Conservation (phyloP, 2,113 vertebrate species). For the Scolopax mira region DNA sequence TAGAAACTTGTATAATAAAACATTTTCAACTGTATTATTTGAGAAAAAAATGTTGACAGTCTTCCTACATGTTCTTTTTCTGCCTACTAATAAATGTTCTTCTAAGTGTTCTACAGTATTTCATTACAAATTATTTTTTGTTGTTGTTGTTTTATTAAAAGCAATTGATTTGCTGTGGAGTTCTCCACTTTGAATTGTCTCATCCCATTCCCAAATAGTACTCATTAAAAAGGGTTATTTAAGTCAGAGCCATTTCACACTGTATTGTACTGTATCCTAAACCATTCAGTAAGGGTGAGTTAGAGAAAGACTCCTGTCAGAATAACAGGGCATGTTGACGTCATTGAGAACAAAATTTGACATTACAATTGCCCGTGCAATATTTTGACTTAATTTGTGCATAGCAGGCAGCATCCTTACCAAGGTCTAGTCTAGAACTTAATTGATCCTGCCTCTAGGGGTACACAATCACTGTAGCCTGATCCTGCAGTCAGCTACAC, state of each 20-base stretch:
- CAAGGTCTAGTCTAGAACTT: accelerated
- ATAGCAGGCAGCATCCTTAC: neutral
- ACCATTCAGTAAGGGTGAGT: neutral
- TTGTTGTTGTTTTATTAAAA: neutral
- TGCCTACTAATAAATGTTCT: neutral
- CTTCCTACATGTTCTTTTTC: neutral
- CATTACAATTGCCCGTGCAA: neutral
- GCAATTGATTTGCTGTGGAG: neutral
- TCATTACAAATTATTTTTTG: neutral
- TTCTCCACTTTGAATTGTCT: neutral
- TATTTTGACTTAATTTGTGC: neutral
- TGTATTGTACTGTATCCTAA: neutral
- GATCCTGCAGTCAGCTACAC: accelerated
- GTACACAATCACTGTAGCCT: accelerated
- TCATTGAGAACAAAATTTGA: neutral
- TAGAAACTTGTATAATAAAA: neutral
- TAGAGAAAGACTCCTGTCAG: neutral
- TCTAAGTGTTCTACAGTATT: neutral
- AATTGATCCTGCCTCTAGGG: neutral
- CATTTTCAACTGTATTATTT: neutral
- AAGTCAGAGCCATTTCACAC: neutral
- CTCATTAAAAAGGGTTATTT: neutral
- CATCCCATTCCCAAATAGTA: neutral
- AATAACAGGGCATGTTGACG: neutral
- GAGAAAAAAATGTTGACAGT: neutral